A percentile compares a stretch with the other conserved stretches of the same genome.
Evolutionary conservation across 2,113 vertebrate genomes (phyloP).

Genomic region (Dasyurus viverrinus): DNA sequence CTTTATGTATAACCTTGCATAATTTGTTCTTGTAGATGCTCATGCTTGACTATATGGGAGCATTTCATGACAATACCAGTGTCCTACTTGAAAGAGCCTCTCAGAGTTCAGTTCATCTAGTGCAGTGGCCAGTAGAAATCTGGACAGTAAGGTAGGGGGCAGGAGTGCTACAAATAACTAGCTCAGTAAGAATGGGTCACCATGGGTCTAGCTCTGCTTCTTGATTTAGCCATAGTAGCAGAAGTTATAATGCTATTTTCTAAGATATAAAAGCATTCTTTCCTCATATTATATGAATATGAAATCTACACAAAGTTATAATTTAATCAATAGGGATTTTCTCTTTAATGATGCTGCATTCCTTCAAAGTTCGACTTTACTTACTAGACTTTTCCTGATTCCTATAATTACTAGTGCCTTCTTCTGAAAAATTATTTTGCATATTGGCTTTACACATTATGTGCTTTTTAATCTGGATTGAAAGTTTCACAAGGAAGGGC

Average conservation of each 20-base stretch:
- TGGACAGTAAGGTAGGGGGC: neutral
- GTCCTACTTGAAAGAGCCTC: neutral
- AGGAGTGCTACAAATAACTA: neutral
- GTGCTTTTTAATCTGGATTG: neutral
- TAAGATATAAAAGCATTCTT: too few relatives aligned
- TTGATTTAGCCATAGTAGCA: neutral
- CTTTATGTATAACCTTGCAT: neutral
- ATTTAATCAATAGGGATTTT: neutral
- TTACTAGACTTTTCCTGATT: constrained; percentile 5
- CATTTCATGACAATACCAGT: neutral
- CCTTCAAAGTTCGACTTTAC: constrained; percentile 7
- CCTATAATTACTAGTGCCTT: neutral
- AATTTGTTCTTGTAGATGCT: neutral
- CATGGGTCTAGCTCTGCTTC: neutral
- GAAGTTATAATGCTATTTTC: neutral
- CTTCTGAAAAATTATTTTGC: neutral
- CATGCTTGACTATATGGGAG: neutral
- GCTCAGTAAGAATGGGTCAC: neutral
- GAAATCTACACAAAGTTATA: neutral
- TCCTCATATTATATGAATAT: too few relatives aligned
- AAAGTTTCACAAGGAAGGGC: neutral
- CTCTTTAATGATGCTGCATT: neutral
- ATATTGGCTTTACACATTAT: neutral
- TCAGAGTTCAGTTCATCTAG: neutral
- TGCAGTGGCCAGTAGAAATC: neutral